These are phyloP conservation scores for Anastrepha ludens DNA, from an alignment of 1,140 invertebrate species.

Conservation along the genomic window DNA sequence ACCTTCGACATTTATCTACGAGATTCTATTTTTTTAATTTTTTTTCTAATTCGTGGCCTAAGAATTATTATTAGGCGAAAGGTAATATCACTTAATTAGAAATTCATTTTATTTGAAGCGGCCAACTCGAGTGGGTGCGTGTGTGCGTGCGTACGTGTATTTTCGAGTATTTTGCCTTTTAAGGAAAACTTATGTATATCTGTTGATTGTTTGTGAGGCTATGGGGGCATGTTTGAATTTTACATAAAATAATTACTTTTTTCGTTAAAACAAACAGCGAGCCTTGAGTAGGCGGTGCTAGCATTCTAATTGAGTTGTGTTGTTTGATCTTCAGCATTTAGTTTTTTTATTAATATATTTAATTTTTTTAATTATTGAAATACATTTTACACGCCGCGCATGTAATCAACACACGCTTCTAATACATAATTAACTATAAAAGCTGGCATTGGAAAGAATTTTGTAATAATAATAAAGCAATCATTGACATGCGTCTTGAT, in stretches of 20 bases:
- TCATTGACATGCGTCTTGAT: background rate
- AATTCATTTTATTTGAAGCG: conserved; percentile 42
- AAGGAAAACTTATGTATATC: background rate
- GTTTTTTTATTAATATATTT: conserved; percentile 7
- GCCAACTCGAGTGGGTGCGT: background rate
- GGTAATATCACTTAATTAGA: conserved; percentile 52
- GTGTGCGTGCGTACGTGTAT: background rate
- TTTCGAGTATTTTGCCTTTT: background rate
- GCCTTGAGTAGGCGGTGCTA: background rate
- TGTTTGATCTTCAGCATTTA: background rate
- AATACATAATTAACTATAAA: background rate
- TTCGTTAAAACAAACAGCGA: background rate
- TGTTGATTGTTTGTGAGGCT: background rate
- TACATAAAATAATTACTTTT: too few species aligned
- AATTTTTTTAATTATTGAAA: conserved; percentile 41
- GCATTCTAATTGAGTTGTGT: conserved; percentile 37
- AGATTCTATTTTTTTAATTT: background rate
- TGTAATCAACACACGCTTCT: conserved; percentile 8
- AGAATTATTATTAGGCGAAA: conserved; percentile 42
- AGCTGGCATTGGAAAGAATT: background rate
- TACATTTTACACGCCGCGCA: conserved; percentile 4
- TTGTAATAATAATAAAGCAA: background rate
- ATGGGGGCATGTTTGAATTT: too few species aligned
- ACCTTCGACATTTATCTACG: background rate
- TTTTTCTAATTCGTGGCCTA: conserved; percentile 17